Evolutionary conservation across 2,888 invertebrate species (phyloP), one percentile per base, ranked within the genome.

Genomic region (Cantharis rustica): DNA sequence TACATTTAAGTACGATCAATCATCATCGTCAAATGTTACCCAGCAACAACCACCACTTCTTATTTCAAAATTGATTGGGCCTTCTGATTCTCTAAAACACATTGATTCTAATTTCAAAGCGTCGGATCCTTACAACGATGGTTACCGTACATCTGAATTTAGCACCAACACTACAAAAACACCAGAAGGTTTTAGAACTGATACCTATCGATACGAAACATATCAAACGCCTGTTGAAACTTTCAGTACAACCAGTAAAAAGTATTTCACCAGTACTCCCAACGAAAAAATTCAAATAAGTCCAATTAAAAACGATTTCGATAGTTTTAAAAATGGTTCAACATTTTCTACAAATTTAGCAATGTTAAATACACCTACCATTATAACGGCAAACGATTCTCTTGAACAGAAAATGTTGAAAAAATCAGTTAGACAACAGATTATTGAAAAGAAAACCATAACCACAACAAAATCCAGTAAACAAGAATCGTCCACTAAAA

Each of bases 351-450:
- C 86, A 1, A 87, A 86, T 76, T 84, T 87, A 11, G 88, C 88
- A 75, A 84, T 84, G 31, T 80, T 86, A 17, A 86, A 84, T 75
- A 86, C 88, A 73, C 85, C 88, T 11, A 86, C 88, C 0, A 79
- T 84, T n/a, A 78, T 87, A 15, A 84, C 83, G 77, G 91, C 91
- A 73, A 87, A 90, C 0, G 92, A 93, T 64, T 89, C 89, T n/a
- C 82, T 93, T 80, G 93, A 93, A 79, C 92, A 92, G 81, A 92
- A 91, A 82, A 92, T 92, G 88, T 88, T 92, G 5, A 93, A 93
- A 79, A 92, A 93, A 80, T 93, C 93, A 0, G 91, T 92, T n/a
- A 92, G 91, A 0, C 93, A 93, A 68, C 93, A 93, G 80, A 91
- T 92, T 0, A 91, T 93, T 16, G 93, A 93, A 80, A 91, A 92